A percentile compares a stretch with the other conserved stretches of the same genome.
Evolutionary conservation across 2,113 vertebrate species (phyloP).

Genomic region (Periophthalmus modestus): DNA sequence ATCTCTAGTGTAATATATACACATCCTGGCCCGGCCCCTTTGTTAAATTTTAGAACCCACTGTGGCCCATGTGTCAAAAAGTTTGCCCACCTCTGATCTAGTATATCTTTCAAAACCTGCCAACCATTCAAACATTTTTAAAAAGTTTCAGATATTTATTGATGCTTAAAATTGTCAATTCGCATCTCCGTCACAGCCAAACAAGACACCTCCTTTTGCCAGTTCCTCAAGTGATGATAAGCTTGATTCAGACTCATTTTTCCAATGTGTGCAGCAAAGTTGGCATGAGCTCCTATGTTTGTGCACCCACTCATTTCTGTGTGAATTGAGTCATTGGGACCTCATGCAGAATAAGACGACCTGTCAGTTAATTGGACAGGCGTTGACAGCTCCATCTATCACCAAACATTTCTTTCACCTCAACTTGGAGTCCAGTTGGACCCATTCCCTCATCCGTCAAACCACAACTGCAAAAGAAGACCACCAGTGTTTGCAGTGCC

Average conservation of each 20-base stretch:
- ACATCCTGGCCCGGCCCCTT: too few relatives aligned
- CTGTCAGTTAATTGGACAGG: slow-evolving; percentile 66
- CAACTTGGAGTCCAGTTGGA: slow-evolving; percentile 47
- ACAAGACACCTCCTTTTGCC: slow-evolving; percentile 4
- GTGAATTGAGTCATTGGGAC: slow-evolving; percentile 40
- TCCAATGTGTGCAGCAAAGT: slow-evolving; percentile 1
- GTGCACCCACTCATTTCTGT: slow-evolving; percentile 19
- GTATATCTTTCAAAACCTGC: not conserved
- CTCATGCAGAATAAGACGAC: slow-evolving; percentile 37
- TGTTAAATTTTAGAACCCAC: too few relatives aligned
- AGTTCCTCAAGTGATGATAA: slow-evolving; percentile 12
- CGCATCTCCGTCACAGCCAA: not conserved
- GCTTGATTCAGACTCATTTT: slow-evolving; percentile 17
- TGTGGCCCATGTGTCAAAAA: too few relatives aligned
- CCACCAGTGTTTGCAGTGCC: slow-evolving; percentile 49
- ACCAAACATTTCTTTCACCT: slow-evolving; percentile 47
- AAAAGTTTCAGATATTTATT: not conserved
- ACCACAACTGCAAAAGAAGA: slow-evolving; percentile 35
- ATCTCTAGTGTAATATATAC: too few relatives aligned
- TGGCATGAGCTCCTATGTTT: slow-evolving; percentile 30
- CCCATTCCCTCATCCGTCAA: slow-evolving; percentile 61
- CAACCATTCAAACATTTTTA: not conserved
- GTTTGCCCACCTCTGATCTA: too few relatives aligned
- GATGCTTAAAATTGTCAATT: not conserved
- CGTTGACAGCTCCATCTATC: slow-evolving; percentile 61